A percentile compares a stretch with the other conserved stretches of the same genome.
These are phyloP conservation scores for Engraulis encrasicolus DNA, from an alignment of 2,113 vertebrate genomes.

Conservation along the genomic window DNA sequence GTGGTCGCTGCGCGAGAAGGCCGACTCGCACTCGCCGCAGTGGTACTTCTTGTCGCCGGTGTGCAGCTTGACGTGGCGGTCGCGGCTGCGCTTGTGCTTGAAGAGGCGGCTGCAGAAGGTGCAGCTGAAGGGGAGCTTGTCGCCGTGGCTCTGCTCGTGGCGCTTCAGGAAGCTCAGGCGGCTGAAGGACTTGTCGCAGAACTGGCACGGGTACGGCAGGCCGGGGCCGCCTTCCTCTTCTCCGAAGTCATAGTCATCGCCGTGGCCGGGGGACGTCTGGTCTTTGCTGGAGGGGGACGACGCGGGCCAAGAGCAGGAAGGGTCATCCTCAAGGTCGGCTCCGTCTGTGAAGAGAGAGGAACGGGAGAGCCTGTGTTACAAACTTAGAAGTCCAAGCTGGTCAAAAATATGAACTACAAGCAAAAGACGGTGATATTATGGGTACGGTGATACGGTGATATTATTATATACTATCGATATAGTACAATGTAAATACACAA, in stretches of 20 bases:
- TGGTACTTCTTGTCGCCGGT: slow-evolving; percentile 98
- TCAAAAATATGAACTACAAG: no score
- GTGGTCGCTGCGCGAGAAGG: slow-evolving; percentile 97
- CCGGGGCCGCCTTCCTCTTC: slow-evolving; percentile 97
- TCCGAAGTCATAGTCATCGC: no score
- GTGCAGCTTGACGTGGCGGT: slow-evolving; percentile 98
- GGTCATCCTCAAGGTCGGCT: slow-evolving; percentile 98
- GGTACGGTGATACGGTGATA: no score
- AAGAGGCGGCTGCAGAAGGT: slow-evolving; percentile 99
- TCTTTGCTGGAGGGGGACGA: slow-evolving; percentile 99
- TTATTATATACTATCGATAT: no score
- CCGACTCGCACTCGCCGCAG: slow-evolving; percentile 96
- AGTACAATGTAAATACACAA: no score
- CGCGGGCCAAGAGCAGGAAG: slow-evolving; percentile 97
- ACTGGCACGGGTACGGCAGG: slow-evolving; percentile 98
- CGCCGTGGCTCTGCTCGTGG: slow-evolving; percentile 99
- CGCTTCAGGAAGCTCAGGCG: slow-evolving; percentile 98
- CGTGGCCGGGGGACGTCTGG: slow-evolving; percentile 94
- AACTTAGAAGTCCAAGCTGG: no score
- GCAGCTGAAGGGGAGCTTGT: slow-evolving; percentile 99
- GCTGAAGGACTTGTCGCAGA: slow-evolving; percentile 99
- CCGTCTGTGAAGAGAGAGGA: slow-evolving; percentile 82
- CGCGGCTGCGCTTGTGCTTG: slow-evolving; percentile 97
- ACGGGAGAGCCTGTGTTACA: no score
- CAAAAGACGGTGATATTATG: no score